These are phyloP conservation scores for Rhagoletis pomonella DNA, from an alignment of 1,140 invertebrate genomes.

Conservation along the genomic window DNA sequence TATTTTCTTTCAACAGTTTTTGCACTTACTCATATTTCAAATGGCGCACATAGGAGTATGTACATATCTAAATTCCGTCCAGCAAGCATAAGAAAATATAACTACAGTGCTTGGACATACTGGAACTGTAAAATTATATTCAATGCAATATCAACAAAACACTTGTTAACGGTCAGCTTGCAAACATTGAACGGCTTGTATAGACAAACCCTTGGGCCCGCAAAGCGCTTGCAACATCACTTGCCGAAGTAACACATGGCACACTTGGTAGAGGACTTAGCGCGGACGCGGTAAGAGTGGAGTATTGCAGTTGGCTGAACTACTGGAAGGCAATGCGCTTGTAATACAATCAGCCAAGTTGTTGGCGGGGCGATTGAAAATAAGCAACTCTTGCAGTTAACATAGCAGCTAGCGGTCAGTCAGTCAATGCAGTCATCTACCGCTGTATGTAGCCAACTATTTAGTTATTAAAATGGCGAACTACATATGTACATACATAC, in stretches of 20 bases:
- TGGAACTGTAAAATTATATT: constrained; percentile 20
- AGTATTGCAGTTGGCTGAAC: neutral
- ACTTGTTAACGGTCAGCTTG: constrained; percentile 7
- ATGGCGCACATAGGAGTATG: neutral
- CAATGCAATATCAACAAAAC: neutral
- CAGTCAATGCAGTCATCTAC: neutral
- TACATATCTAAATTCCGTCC: neutral
- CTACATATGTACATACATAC: neutral
- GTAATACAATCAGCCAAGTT: constrained; percentile 22
- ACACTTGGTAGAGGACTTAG: no score
- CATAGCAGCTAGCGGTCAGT: constrained; percentile 12
- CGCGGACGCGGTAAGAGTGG: neutral
- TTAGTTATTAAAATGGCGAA: no score
- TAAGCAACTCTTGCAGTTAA: neutral
- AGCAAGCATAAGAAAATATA: neutral
- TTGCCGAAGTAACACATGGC: neutral
- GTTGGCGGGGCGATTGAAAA: neutral
- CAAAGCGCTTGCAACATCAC: constrained; percentile 21
- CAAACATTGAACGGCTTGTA: neutral
- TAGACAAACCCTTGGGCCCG: neutral
- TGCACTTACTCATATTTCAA: constrained; percentile 50
- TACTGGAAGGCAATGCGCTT: neutral
- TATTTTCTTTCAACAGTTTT: constrained; percentile 19
- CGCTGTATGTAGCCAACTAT: neutral
- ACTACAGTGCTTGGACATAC: constrained; percentile 49